Evolutionary conservation across 2,888 invertebrate genomes (phyloP).

Genomic region (Pristionchus entomophagus): DNA sequence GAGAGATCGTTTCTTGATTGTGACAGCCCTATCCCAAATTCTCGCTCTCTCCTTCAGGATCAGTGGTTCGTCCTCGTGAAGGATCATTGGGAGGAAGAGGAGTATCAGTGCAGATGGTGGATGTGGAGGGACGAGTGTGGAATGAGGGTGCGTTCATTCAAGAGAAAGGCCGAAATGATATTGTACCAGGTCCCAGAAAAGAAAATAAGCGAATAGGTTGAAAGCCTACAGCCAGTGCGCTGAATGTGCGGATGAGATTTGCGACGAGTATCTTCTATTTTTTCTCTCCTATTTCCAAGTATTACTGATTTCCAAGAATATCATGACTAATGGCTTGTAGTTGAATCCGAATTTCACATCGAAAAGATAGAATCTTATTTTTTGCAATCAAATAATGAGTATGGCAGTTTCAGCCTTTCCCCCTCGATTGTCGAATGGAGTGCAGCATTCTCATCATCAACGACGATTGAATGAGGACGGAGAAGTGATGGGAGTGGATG

Average conservation of each 20-base stretch:
- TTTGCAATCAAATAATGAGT: background rate
- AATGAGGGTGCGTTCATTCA: background rate
- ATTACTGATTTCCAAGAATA: no score
- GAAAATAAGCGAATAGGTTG: no score
- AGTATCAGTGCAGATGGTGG: constrained; percentile 6
- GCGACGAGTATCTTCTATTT: no score
- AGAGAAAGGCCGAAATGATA: no score
- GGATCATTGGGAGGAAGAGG: background rate
- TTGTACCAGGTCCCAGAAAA: no score
- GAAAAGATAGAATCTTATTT: no score
- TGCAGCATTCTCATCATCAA: background rate
- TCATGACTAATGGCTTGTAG: background rate
- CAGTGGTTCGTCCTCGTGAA: background rate
- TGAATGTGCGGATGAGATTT: no score
- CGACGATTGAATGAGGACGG: background rate
- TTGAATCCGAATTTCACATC: no score
- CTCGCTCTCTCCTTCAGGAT: background rate
- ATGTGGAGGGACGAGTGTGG: background rate
- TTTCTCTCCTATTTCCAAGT: no score
- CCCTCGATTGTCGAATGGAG: background rate
- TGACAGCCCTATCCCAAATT: no score
- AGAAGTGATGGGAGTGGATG: background rate
- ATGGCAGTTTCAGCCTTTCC: background rate
- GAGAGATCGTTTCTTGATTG: no score
- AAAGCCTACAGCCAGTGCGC: no score